Percentiles rank a stretch among this genome's conserved stretches.
Evolutionary conservation across 1,140 invertebrate genomes (phyloP).

Genomic region (Sitophilus oryzae): DNA sequence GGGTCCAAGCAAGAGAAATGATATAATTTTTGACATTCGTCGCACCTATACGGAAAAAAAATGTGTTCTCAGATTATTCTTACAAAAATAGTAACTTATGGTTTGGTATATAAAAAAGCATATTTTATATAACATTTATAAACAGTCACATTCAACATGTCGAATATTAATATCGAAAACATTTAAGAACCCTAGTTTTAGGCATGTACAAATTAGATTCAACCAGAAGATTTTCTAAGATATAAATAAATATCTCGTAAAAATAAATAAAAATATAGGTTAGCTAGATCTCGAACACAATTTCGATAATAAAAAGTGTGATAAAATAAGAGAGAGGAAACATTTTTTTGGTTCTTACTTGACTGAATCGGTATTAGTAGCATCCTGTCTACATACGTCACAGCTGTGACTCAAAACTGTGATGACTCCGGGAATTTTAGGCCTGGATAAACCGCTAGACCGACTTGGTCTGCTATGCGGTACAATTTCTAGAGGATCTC

Average conservation of each 20-base stretch:
- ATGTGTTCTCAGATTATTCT: neutral
- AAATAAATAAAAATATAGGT: no score
- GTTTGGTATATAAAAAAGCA: neutral
- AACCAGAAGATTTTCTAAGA: no score
- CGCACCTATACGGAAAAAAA: constrained; percentile 65
- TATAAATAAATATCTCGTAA: no score
- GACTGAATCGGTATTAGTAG: constrained; percentile 60
- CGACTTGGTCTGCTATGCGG: neutral
- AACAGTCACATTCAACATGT: no score
- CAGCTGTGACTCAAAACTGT: constrained; percentile 41
- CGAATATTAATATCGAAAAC: no score
- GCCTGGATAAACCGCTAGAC: neutral
- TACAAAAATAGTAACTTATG: neutral
- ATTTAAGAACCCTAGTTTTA: no score
- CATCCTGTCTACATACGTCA: constrained; percentile 58
- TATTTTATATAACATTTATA: no score
- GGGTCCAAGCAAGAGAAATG: constrained; percentile 90
- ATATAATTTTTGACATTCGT: constrained; percentile 85
- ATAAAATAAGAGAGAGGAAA: no score
- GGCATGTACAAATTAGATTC: no score
- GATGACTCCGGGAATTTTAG: neutral
- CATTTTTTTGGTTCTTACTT: constrained; percentile 49
- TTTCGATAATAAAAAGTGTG: no score
- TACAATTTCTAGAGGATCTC: neutral
- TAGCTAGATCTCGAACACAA: no score